phyloP scores from a whole-genome alignment of 2,888 invertebrate species.

The Rhingia campestris region DNA sequence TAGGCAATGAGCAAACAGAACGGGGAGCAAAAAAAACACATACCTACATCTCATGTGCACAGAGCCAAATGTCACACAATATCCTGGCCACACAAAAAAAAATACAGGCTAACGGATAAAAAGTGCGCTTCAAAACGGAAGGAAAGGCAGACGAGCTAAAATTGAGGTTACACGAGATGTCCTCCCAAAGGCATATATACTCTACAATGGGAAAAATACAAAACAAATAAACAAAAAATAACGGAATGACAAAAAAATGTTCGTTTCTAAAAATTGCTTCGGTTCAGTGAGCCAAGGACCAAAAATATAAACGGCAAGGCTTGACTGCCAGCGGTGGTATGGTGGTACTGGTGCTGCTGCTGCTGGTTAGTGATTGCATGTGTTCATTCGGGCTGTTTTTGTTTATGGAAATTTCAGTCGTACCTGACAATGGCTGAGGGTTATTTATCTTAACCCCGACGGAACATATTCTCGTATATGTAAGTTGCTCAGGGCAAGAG shows the following conservation, averaged over 20 bases:
- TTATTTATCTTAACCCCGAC: conserved; percentile 43
- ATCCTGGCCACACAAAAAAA: conserved; percentile 2
- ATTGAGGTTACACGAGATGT: conserved; percentile 44
- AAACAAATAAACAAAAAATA: conserved; percentile 17
- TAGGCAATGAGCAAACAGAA: neutral
- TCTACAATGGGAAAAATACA: neutral
- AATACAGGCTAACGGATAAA: neutral
- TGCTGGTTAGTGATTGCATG: neutral
- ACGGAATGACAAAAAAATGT: conserved; percentile 12
- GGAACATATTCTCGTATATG: neutral
- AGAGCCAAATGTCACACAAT: conserved; percentile 48
- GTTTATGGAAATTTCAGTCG: conserved; percentile 42
- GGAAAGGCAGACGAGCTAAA: conserved; percentile 48
- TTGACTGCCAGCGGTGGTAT: neutral
- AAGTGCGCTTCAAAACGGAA: conserved; percentile 44
- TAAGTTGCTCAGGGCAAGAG: conserved; percentile 48
- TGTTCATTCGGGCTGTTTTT: conserved; percentile 12
- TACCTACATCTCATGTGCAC: conserved; percentile 35
- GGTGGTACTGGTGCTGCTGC: neutral
- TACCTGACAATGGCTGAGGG: conserved; percentile 53
- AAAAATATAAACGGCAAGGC: conserved; percentile 15
- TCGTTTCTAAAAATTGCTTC: conserved; percentile 35
- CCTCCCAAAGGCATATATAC: conserved; percentile 21
- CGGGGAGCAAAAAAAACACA: conserved; percentile 1
- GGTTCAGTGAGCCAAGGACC: conserved; percentile 37